phyloP scores from a whole-genome alignment of 2,113 vertebrate genomes.

The Gymnocephalus cernua region DNA sequence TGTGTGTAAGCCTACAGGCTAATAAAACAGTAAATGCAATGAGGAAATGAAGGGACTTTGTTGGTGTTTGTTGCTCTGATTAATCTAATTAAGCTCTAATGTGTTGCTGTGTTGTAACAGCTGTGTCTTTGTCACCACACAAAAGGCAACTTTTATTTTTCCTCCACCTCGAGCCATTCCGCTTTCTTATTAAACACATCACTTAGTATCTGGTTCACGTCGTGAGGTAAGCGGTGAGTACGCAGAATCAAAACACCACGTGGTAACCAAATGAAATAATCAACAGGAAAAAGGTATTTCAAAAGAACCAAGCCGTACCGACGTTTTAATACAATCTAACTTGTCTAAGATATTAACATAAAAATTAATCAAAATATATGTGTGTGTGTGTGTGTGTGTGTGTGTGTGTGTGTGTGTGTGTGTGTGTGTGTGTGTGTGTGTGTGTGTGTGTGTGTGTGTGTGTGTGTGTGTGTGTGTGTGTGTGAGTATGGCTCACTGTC shows the following conservation, averaged over 20 bases:
- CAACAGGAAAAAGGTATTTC: neutral
- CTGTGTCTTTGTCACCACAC: slow-evolving; percentile 43
- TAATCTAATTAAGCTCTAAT: slow-evolving; percentile 36
- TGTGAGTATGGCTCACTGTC: slow-evolving; percentile 18
- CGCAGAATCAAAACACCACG: slow-evolving; percentile 18
- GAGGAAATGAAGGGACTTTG: slow-evolving; percentile 2
- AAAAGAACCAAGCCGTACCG: neutral
- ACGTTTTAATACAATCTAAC: slow-evolving; percentile 6
- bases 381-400: slow-evolving; percentile 4
- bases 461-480: slow-evolving; percentile 25
- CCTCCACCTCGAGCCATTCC: slow-evolving; percentile 54
- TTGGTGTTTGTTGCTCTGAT: slow-evolving; percentile 39
- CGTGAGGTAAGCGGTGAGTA: slow-evolving; percentile 3
- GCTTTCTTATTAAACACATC: slow-evolving; percentile 65
- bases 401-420: neutral
- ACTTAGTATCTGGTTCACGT: slow-evolving; percentile 57
- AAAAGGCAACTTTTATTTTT: slow-evolving; percentile 53
- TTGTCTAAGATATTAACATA: slow-evolving; percentile 11
- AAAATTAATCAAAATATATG: neutral
- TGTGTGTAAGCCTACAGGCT: slow-evolving; percentile 36
- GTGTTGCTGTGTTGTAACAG: slow-evolving; percentile 60
- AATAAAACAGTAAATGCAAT: slow-evolving; percentile 30
- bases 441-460: slow-evolving; percentile 13
- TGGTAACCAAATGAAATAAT: slow-evolving; percentile 6
- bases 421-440: slow-evolving; percentile 1